These are phyloP conservation scores for Elanoides forficatus DNA, from an alignment of 2,113 vertebrate genomes.

Conservation along the genomic window DNA sequence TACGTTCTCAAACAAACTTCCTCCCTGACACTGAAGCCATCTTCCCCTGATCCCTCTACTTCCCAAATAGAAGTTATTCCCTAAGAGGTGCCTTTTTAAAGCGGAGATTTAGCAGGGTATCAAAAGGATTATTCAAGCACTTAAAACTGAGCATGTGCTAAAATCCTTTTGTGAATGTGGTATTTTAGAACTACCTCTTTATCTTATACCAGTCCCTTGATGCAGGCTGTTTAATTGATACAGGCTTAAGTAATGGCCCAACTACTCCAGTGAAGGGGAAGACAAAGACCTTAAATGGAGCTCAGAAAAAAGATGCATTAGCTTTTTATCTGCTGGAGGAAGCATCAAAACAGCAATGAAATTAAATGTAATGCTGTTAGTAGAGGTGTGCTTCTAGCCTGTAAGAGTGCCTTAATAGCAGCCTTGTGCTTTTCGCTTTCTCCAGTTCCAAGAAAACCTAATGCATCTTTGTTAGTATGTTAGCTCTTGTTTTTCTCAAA, in stretches of 20 bases:
- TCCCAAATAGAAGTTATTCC: not conserved
- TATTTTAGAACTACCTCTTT: not conserved
- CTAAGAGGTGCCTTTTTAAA: not conserved
- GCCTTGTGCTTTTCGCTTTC: not conserved
- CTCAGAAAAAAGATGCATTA: not conserved
- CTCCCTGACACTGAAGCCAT: not conserved
- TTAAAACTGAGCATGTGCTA: not conserved
- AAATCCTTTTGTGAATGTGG: not conserved
- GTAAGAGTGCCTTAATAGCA: not conserved
- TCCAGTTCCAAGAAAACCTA: not conserved
- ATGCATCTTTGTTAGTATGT: not conserved
- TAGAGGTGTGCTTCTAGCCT: not conserved
- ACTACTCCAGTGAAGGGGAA: not conserved
- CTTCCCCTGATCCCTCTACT: not conserved
- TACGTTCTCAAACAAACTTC: not conserved
- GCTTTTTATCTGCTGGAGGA: not conserved
- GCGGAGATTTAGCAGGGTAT: not conserved
- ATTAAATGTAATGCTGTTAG: not conserved
- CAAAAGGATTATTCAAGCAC: conserved; percentile 9
- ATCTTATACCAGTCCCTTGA: not conserved
- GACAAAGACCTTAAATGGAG: not conserved
- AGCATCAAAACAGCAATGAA: not conserved
- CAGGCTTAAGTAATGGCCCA: not conserved
- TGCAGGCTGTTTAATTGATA: not conserved
- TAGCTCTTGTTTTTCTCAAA: not conserved